Percentiles rank a stretch among this genome's conserved stretches.
Evolutionary conservation across 2,888 invertebrate species (phyloP).

Genomic region (Prosapia bicincta): DNA sequence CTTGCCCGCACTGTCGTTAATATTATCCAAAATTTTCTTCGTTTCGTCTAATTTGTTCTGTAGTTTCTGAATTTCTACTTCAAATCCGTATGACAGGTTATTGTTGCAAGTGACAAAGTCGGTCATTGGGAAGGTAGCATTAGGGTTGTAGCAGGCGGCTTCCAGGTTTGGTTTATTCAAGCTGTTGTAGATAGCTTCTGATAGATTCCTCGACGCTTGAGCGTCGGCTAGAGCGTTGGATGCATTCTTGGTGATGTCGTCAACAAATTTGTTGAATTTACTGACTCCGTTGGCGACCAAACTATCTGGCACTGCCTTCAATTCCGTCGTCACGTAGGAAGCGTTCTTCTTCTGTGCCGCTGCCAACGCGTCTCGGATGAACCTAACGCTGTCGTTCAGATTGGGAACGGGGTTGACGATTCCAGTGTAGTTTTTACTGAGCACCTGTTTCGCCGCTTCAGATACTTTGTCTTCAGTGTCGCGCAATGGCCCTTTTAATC

Average conservation of each 20-base stretch:
- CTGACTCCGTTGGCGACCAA: background rate
- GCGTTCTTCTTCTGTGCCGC: background rate
- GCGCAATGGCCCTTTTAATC: background rate
- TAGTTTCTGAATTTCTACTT: background rate
- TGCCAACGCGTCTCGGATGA: background rate
- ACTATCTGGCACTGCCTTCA: background rate
- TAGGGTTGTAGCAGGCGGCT: background rate
- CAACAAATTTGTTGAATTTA: background rate
- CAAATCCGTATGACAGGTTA: background rate
- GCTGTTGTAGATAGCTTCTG: background rate
- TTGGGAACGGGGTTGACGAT: background rate
- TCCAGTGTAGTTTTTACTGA: background rate
- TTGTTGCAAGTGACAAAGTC: background rate
- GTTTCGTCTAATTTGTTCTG: background rate
- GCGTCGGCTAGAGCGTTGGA: background rate
- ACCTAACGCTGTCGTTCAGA: background rate
- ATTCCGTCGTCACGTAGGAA: background rate
- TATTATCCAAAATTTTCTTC: background rate
- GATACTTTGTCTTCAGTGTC: background rate
- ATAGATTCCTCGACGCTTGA: background rate
- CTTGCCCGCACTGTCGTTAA: background rate
- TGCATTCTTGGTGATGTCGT: background rate
- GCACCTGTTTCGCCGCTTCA: background rate
- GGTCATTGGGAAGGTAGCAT: background rate
- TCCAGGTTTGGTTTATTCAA: background rate